Evolutionary conservation across 2,797 vertebrate species (phyloP).

Genomic region (Ceyx erithaca): DNA sequence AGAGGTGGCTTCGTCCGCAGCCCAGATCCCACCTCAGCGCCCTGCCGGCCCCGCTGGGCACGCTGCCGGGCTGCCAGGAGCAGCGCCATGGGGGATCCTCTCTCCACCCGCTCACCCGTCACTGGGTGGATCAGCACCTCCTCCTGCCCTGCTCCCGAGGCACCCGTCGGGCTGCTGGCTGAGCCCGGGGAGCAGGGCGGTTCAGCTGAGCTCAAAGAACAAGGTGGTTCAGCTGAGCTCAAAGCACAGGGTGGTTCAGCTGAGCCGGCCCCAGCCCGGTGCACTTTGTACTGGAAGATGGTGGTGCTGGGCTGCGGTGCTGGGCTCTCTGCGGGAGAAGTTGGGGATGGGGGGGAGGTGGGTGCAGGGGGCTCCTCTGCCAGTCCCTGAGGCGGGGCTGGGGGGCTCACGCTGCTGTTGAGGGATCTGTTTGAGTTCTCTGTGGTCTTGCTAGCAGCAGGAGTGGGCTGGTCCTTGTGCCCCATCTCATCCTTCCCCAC

Average conservation of each 20-base stretch:
- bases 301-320: accelerated
- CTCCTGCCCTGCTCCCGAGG: not conserved
- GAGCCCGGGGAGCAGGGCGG: accelerated
- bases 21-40: not conserved
- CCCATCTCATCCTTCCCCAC: not conserved
- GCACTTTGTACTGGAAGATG: slow-evolving; percentile 67
- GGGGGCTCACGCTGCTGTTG: not conserved
- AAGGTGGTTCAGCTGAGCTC: accelerated
- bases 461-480: not conserved
- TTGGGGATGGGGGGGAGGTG: accelerated
- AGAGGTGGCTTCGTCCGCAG: accelerated
- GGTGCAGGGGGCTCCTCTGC: not conserved
- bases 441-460: not conserved
- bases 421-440: not conserved
- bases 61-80: slow-evolving; percentile 80
- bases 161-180: accelerated
- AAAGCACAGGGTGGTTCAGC: accelerated
- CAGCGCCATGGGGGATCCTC: slow-evolving; percentile 81
- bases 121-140: slow-evolving; percentile 74
- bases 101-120: slow-evolving; percentile 77
- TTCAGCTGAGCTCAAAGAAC: accelerated
- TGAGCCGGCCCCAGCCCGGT: not conserved
- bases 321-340: not conserved
- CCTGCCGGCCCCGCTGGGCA: slow-evolving; percentile 72
- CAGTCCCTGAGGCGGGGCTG: not conserved